These are phyloP conservation scores for Siphonodentalium dalli DNA, from an alignment of 2,888 invertebrate genomes.

Conservation along the genomic window DNA sequence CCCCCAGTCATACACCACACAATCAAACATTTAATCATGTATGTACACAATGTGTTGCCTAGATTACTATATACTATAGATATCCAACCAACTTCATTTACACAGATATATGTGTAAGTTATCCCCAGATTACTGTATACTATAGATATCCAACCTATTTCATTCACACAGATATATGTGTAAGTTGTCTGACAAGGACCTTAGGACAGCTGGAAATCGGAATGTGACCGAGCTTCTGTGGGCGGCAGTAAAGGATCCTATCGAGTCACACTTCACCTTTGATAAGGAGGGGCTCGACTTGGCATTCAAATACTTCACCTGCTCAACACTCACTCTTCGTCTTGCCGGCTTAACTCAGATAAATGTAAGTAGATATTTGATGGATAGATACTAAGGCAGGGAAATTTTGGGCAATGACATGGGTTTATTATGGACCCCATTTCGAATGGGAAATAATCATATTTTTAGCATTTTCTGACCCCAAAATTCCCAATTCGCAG, in stretches of 20 bases:
- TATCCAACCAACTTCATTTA: not conserved
- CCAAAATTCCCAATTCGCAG: no score
- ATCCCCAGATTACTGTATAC: no score
- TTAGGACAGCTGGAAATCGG: slow-evolving; percentile 85
- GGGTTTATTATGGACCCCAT: no score
- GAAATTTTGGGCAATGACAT: no score
- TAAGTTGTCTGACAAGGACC: slow-evolving; percentile 87
- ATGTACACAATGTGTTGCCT: no score
- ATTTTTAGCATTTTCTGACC: no score
- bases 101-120: not conserved
- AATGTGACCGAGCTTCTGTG: slow-evolving; percentile 97
- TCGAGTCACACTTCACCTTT: slow-evolving; percentile 71
- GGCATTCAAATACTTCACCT: slow-evolving; percentile 96
- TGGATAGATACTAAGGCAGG: no score
- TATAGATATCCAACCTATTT: no score
- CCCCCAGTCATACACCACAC: no score
- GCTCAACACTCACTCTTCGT: slow-evolving; percentile 91
- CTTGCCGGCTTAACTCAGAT: slow-evolving; percentile 93
- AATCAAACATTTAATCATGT: no score
- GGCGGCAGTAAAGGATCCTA: slow-evolving; percentile 91
- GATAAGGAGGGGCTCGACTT: slow-evolving; percentile 87
- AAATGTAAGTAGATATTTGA: slow-evolving; percentile 80
- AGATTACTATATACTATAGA: no score
- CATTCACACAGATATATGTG: slow-evolving; percentile 79
- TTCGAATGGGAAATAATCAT: no score